Evolutionary conservation across 2,888 invertebrate species (phyloP), one percentile per base, ranked within the genome.

Genomic region (Mystacides longicornis): DNA sequence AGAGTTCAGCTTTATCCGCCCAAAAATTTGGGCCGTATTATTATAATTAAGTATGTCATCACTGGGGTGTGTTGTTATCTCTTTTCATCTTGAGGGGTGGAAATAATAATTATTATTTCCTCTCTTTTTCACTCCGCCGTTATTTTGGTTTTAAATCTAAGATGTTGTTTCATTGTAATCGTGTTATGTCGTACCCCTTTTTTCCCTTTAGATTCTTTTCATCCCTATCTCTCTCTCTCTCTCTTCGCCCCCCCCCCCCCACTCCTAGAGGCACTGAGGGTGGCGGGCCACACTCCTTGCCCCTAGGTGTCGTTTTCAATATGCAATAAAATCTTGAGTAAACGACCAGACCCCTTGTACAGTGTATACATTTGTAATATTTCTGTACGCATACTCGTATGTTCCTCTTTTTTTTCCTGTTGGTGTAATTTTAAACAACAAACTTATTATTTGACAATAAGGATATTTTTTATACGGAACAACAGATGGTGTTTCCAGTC

Each of bases 221-320:
- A 54, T 37, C 46, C 43, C 33, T 52, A 48, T 47, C 18, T 21
- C 47, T 16, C 31, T 43, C 18, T 16, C 43, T 14, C 43, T 16
- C 43, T 43, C 43, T 18, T 5, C 16, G 18, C 43, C 43, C 18
- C 18, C 45, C 21, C 19, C 2, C 45, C 9, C 47, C 4, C 33
- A 14, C 47, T 22, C 48, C 3, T 0, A 2, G 37, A 37, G 37
- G 37, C n/a, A n/a, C 3, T 4, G 4, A 11, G 27, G 11, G 27
- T 27, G 11, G 27, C 49, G 49, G 22, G 42, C 56, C 58, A 51
- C 20, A 47, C 53, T 42, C 33, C 59, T 54, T 57, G 59, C 60
- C 61, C 59, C 51, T 49, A 60, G 61, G 61, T 62, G 61, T 62
- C 61, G 61, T 60, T 60, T 62, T 58, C 60, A 62, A 62, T 62